Conservation (phyloP, 2,797 vertebrate genomes). For the Sorex maritimensis region DNA sequence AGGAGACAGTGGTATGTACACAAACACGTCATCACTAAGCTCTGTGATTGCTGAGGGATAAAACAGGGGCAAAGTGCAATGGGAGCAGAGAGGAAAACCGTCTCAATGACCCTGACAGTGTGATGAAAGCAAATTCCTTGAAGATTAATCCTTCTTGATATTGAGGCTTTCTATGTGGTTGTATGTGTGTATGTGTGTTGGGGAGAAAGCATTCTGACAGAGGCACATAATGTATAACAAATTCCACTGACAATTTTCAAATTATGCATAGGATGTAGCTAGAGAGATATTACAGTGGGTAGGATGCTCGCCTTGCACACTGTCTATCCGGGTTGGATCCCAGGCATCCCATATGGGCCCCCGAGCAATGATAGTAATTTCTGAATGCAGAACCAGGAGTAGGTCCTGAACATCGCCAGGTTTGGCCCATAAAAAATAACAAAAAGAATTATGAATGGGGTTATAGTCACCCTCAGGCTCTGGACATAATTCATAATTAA, state of each 20-base stretch:
- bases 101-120: not conserved
- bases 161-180: not conserved
- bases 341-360: too few relatives aligned
- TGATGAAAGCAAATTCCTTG: slow-evolving; percentile 35
- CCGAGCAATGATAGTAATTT: too few relatives aligned
- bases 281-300: too few relatives aligned
- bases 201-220: not conserved
- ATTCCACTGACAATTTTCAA: slow-evolving; percentile 19
- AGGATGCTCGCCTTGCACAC: too few relatives aligned
- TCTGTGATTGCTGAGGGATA: not conserved
- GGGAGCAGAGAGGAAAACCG: not conserved
- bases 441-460: slow-evolving; percentile 4
- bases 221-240: not conserved
- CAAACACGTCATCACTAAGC: not conserved
- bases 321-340: too few relatives aligned
- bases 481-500: not conserved
- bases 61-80: not conserved
- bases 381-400: too few relatives aligned
- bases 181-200: not conserved
- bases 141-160: not conserved
- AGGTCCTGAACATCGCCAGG: too few relatives aligned
- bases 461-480: not conserved
- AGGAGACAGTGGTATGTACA: not conserved
- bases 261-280: not conserved
- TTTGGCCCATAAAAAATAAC: too few relatives aligned